Base-by-base conservation (phyloP, 2,888 invertebrate genomes). In the Catocala sponsa region DNA sequence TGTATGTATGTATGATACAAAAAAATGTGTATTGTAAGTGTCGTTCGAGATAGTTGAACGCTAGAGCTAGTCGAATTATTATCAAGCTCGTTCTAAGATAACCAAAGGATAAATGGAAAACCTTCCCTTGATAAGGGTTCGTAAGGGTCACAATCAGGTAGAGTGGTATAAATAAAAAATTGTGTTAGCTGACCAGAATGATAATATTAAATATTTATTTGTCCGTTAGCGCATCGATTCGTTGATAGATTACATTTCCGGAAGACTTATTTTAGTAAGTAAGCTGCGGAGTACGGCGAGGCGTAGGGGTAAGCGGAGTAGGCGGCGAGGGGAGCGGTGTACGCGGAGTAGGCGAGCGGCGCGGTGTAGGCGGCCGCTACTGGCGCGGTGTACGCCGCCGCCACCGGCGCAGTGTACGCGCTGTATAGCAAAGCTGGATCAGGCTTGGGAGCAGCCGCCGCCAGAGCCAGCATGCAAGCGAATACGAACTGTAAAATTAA, bases 401-500 rank as follows among this genome's bases (percentile, higher is more conserved):
- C 91, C 2, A 77, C 60, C 0, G 83, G 81, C 9, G 83, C 79
- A 0, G 90, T 76, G 13, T 88, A 84, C 10, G 90, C 83, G 32
- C 84, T 82, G 80, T 88, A 89, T 76, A 88, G 72, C 48, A 88
- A 61, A 38, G 80, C 84, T 0, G 63, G 63, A 11, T 63, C 42
- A 49, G 94, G 94, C 75, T 91, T 91, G 57, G 76, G 76, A 7
- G 69, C 71, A 11, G 74, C 66, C 9, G 89, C 86, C 50, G 91
- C 95, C 63, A 94, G 73, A 47, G 94, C 95, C 86, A 95, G 76
- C 74, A 95, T 83, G 76, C 94, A 95, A 59, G 91, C 88, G 84
- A 95, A 83, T 63, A 89, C 71, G 68, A 88, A 85, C 95, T 95
- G 82, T 5, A 85, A 86, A 49, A 66, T 57, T 2, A 35, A 12